Evolutionary conservation across 2,888 invertebrate species (phyloP).

Genomic region (Pycnomerus fuliginosus): DNA sequence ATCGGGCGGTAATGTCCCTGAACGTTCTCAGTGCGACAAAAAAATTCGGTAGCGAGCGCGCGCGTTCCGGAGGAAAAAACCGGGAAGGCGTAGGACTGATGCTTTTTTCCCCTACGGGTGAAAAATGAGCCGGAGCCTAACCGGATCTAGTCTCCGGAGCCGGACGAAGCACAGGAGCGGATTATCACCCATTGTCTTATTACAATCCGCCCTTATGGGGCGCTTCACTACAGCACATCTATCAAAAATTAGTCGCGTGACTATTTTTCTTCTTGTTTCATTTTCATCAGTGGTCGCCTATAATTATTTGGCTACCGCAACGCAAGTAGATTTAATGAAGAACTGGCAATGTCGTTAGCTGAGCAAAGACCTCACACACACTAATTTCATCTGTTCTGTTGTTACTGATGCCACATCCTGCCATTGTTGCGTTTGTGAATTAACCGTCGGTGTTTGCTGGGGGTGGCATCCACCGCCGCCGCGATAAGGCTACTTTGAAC

Average conservation of each 20-base stretch:
- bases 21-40: constrained; percentile 32
- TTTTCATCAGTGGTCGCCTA: constrained; percentile 15
- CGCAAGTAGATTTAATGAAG: constrained; percentile 17
- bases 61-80: constrained; percentile 42
- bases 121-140: constrained; percentile 46
- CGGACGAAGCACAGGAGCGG: constrained; percentile 28
- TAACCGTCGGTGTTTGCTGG: too few relatives aligned
- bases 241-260: constrained; percentile 2
- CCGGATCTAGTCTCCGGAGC: constrained; percentile 40
- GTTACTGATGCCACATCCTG: too few relatives aligned
- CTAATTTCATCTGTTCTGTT: too few relatives aligned
- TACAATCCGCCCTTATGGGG: constrained; percentile 2
- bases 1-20: constrained; percentile 40
- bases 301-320: constrained; percentile 21
- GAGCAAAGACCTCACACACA: constrained; percentile 27
- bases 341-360: constrained; percentile 24
- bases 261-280: constrained; percentile 6
- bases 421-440: too few relatives aligned
- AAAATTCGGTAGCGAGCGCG: constrained; percentile 36
- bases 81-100: constrained; percentile 46
- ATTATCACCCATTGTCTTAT: constrained; percentile 20
- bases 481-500: constrained; percentile 46
- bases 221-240: constrained; percentile 1
- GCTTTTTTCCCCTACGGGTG: constrained; percentile 45
- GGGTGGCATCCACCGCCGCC: constrained; percentile 8